Evolutionary conservation across 2,113 vertebrate genomes (phyloP).

Genomic region (Nyctereutes procyonoides): DNA sequence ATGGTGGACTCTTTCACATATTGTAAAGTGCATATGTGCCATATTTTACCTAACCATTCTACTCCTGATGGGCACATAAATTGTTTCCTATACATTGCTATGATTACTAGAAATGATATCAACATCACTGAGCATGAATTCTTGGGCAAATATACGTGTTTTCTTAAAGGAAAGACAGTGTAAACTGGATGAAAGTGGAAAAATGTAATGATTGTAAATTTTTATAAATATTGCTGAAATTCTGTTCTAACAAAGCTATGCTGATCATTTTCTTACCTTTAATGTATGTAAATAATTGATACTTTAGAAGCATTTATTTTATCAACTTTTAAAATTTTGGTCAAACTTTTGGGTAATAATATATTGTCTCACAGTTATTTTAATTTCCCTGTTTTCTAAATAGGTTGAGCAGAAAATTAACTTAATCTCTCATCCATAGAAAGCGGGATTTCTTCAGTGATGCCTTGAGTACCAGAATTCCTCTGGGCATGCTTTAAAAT

Average conservation of each 20-base stretch:
- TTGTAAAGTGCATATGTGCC: background rate
- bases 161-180: constrained; percentile 6
- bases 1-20: background rate
- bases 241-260: constrained; percentile 10
- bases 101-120: constrained; percentile 19
- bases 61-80: background rate
- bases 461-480: constrained; percentile 33
- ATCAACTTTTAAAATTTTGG: constrained; percentile 57
- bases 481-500: constrained; percentile 24
- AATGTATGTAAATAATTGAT: background rate
- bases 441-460: constrained; percentile 41
- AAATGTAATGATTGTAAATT: background rate
- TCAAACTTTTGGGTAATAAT: constrained; percentile 35
- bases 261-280: constrained; percentile 34
- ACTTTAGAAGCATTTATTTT: constrained; percentile 20
- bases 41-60: constrained; percentile 11
- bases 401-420: constrained; percentile 62
- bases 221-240: constrained; percentile 56
- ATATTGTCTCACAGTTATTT: constrained; percentile 48
- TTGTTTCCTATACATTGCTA: constrained; percentile 19
- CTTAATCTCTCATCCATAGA: constrained; percentile 59
- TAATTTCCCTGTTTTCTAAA: constrained; percentile 47
- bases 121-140: constrained; percentile 39
- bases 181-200: background rate
- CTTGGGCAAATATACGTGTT: background rate